Conservation (phyloP, 2,113 vertebrate species). For the Toxotes jaculatrix region DNA sequence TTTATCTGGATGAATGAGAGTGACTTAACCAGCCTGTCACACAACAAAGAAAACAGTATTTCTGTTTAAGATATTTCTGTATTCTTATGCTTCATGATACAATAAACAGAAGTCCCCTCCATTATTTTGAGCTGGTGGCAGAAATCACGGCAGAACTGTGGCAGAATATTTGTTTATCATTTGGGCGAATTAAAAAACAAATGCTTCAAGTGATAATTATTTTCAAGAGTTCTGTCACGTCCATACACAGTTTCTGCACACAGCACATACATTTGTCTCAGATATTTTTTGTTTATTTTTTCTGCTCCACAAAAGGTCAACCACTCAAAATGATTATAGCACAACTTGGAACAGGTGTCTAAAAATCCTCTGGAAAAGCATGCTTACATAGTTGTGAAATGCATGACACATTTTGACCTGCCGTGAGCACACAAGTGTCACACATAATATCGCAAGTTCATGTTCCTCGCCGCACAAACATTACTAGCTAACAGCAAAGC, state of each 20-base stretch:
- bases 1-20: slow-evolving; percentile 8
- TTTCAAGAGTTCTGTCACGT: slow-evolving; percentile 16
- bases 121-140: neutral
- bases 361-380: slow-evolving; percentile 45
- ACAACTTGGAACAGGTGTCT: slow-evolving; percentile 54
- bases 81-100: neutral
- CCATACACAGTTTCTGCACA: neutral
- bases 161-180: slow-evolving; percentile 1
- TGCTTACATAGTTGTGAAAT: slow-evolving; percentile 68
- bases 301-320: slow-evolving; percentile 49
- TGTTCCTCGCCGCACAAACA: slow-evolving; percentile 27
- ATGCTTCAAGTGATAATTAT: slow-evolving; percentile 12
- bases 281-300: slow-evolving; percentile 34
- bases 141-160: too few species aligned
- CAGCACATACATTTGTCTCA: slow-evolving; percentile 7
- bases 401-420: slow-evolving; percentile 60
- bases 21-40: slow-evolving; percentile 5
- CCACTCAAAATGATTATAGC: slow-evolving; percentile 45
- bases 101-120: neutral
- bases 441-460: slow-evolving; percentile 55
- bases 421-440: slow-evolving; percentile 65
- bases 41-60: neutral
- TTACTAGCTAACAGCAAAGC: slow-evolving; percentile 49
- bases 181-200: slow-evolving; percentile 23
- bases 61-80: neutral